These are phyloP conservation scores for Lagodon rhomboides DNA, from an alignment of 2,797 vertebrate genomes.

Conservation along the genomic window DNA sequence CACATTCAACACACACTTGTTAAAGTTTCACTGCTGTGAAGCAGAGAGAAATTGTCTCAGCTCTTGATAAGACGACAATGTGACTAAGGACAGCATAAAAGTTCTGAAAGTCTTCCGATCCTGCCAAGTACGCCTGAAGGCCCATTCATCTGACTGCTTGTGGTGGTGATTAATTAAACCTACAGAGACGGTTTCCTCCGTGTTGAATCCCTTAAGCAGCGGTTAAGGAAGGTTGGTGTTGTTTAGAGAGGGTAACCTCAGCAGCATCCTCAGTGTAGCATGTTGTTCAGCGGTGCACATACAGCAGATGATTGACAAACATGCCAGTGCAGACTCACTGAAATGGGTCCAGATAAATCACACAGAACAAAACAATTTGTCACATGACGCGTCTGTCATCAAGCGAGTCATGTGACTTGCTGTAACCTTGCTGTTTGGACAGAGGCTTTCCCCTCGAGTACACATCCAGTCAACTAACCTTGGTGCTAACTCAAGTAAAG, in stretches of 20 bases:
- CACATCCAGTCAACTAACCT: slow-evolving; percentile 50
- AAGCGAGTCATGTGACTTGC: slow-evolving; percentile 26
- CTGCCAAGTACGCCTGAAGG: slow-evolving; percentile 63
- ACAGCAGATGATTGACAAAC: slow-evolving; percentile 29
- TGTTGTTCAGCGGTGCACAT: slow-evolving; percentile 7
- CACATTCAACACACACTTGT: slow-evolving; percentile 42
- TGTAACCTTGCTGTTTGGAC: slow-evolving; percentile 53
- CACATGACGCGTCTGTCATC: slow-evolving; percentile 9
- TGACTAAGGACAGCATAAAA: slow-evolving; percentile 54
- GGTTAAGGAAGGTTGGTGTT: slow-evolving; percentile 46
- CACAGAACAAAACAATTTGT: not conserved
- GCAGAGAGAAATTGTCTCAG: slow-evolving; percentile 41
- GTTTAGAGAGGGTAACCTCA: slow-evolving; percentile 60
- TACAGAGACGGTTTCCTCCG: slow-evolving; percentile 58
- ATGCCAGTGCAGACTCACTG: not conserved
- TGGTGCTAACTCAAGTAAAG: slow-evolving; percentile 57
- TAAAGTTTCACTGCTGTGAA: slow-evolving; percentile 38
- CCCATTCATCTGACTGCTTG: slow-evolving; percentile 56
- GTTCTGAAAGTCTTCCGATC: slow-evolving; percentile 60
- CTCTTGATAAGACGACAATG: slow-evolving; percentile 50
- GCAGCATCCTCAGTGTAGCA: slow-evolving; percentile 39
- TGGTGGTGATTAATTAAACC: slow-evolving; percentile 76
- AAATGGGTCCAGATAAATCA: slow-evolving; percentile 12
- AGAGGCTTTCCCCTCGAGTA: slow-evolving; percentile 42
- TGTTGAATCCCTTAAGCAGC: slow-evolving; percentile 52